Percentiles rank a stretch among this genome's conserved stretches.
Conservation (phyloP, 2,113 vertebrate species). For the Ammodramus savannarum region DNA sequence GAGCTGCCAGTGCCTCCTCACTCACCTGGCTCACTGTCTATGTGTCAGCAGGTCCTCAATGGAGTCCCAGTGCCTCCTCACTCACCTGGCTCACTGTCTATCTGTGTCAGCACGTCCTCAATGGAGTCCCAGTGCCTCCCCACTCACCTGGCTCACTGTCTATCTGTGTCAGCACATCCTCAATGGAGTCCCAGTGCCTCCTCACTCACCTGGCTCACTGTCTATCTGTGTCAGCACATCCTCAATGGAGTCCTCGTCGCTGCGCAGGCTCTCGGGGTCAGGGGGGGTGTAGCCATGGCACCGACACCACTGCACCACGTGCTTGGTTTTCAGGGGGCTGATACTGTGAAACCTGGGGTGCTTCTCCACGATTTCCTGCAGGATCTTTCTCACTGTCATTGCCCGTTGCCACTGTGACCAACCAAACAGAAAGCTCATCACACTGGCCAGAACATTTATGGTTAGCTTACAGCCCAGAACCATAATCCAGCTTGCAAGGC, state of each 20-base stretch:
- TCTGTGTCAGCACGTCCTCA: too few species aligned
- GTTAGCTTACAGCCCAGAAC: background rate
- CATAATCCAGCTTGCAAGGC: background rate
- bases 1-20: too few species aligned
- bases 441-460: background rate
- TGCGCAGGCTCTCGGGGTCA: conserved; percentile 82
- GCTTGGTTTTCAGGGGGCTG: conserved; percentile 86
- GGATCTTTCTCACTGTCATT: conserved; percentile 85
- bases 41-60: too few species aligned
- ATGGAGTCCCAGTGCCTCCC: background rate
- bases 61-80: too few species aligned
- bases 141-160: conserved; percentile 89
- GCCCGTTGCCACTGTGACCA: conserved; percentile 91
- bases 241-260: conserved; percentile 88
- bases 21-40: too few species aligned
- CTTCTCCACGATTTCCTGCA: conserved; percentile 90
- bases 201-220: conserved; percentile 84
- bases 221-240: conserved; percentile 96
- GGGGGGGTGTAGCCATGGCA: conserved; percentile 92
- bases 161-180: conserved; percentile 95
- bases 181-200: conserved; percentile 74
- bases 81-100: too few species aligned
- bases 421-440: background rate
- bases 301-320: conserved; percentile 94
- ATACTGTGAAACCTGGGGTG: conserved; percentile 85